Evolutionary conservation across 2,797 vertebrate genomes (phyloP), one percentile per base, ranked within the genome.

Genomic region (Malurus leucopterus): DNA sequence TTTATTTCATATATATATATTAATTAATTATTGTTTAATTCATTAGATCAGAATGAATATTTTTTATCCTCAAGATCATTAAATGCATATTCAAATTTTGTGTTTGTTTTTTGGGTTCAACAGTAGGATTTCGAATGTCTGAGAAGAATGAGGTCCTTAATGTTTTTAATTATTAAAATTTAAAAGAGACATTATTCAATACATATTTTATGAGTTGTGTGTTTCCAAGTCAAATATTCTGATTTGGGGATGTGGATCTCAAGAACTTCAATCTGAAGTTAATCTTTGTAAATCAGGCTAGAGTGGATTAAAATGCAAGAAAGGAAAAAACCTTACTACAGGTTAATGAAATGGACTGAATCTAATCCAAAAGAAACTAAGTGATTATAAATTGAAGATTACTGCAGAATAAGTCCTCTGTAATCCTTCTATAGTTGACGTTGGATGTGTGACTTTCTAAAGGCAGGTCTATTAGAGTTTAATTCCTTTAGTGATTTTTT

Each of bases 351-450:
- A 96, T 95, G 80, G 78, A 88, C 85, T 84, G 83, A 64, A 91
- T 95, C 94, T 97, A 96, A 95, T 97, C 95, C 93, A 91, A 95
- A 96, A 96, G 95, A 95, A 97, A 95, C 72, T 87, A 94, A 95
- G 84, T 89, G 88, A 96, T 95, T 95, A 72, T 89, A 93, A 94
- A 94, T 83, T 86, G 93, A 96, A 96, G 93, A 96, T 97, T 97
- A 96, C 91, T 94, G 68, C 76, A 79, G 68, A 95, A 43, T 93
- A 91, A 92, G 93, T 96, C 93, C 93, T 86, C 62, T 64, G 54
- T 93, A 96, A 96, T 96, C 94, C 94, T 96, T 95, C 93, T 80
- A 50, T 73, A 85, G 84, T 86, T 92, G 89, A 94, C 89, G 93
- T 93, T 92, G 82, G 81, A 89, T 91, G 83, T 93, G 84, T 88